Conservation (phyloP, 2,888 invertebrate genomes). For the Ichneumoninae sp. region DNA sequence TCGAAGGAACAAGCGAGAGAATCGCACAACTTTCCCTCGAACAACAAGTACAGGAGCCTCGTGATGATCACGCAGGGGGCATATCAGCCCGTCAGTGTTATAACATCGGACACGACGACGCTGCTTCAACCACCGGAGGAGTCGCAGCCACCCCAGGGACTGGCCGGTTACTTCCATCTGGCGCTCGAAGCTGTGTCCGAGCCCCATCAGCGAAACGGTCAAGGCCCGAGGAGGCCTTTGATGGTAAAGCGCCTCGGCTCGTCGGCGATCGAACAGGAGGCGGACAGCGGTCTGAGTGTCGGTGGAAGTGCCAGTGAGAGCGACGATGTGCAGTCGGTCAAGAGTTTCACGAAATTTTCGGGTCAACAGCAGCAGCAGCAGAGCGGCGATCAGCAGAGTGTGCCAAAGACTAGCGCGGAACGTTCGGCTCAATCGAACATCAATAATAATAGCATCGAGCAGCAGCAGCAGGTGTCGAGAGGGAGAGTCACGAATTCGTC, state of each 20-base stretch:
- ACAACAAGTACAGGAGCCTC: conserved; percentile 91
- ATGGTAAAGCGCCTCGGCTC: conserved; percentile 78
- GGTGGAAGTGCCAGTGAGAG: conserved; percentile 82
- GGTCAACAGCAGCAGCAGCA: conserved; percentile 38
- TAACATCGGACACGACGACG: conserved; percentile 91
- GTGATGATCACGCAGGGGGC: conserved; percentile 93
- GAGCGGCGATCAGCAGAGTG: conserved; percentile 56
- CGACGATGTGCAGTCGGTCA: conserved; percentile 80
- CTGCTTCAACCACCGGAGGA: conserved; percentile 86
- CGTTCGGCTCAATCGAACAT: conserved; percentile 63
- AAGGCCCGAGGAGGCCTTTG: conserved; percentile 77
- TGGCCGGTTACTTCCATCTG: conserved; percentile 84
- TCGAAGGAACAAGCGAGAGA: conserved; percentile 52
- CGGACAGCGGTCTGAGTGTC: conserved; percentile 81
- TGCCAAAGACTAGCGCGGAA: conserved; percentile 67
- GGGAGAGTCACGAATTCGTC: conserved; percentile 43
- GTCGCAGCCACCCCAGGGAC: conserved; percentile 86
- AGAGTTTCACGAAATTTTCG: conserved; percentile 71
- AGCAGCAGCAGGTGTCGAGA: conserved; percentile 28
- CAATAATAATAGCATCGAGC: conserved; percentile 37
- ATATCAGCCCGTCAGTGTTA: conserved; percentile 89
- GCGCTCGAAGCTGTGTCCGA: conserved; percentile 82
- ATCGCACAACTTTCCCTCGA: conserved; percentile 66
- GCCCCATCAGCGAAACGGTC: conserved; percentile 74
- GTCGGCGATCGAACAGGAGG: conserved; percentile 71